These are phyloP conservation scores for Echinometra lucunter DNA, from an alignment of 53 echinoderm and acorn worm species.

Conservation along the genomic window DNA sequence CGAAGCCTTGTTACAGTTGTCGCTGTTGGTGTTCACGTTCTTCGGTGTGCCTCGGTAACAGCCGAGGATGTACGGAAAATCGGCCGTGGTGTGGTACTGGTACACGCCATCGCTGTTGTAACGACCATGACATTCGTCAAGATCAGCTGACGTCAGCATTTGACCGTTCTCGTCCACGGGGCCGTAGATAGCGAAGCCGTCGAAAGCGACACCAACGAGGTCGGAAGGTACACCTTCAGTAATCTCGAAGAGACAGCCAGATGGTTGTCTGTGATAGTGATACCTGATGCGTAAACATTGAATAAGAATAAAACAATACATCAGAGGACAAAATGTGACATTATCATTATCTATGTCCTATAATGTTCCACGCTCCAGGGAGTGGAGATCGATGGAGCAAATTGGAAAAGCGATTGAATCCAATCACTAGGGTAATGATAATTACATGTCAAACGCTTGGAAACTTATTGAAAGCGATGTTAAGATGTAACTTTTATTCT, in stretches of 20 bases:
- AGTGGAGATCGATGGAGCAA: no score
- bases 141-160: constrained; percentile 62
- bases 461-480: no score
- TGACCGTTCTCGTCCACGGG: constrained; percentile 80
- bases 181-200: constrained; percentile 85
- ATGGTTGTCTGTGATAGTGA: constrained; percentile 81
- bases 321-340: no score
- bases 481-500: not conserved
- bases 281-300: constrained; percentile 46
- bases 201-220: constrained; percentile 77
- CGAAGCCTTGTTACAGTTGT: constrained; percentile 59
- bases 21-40: not conserved
- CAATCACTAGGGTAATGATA: no score
- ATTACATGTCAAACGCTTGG: no score
- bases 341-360: no score
- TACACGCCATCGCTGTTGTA: constrained; percentile 62
- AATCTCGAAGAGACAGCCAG: constrained; percentile 72
- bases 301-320: no score
- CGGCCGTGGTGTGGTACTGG: constrained; percentile 79
- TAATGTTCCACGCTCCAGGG: no score
- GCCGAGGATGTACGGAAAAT: constrained; percentile 83
- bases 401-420: no score
- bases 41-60: constrained; percentile 62
- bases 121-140: constrained; percentile 83
- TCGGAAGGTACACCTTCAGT: constrained; percentile 63